Evolutionary conservation across 2,113 vertebrate species (phyloP).

Genomic region (Galeopterus variegatus): DNA sequence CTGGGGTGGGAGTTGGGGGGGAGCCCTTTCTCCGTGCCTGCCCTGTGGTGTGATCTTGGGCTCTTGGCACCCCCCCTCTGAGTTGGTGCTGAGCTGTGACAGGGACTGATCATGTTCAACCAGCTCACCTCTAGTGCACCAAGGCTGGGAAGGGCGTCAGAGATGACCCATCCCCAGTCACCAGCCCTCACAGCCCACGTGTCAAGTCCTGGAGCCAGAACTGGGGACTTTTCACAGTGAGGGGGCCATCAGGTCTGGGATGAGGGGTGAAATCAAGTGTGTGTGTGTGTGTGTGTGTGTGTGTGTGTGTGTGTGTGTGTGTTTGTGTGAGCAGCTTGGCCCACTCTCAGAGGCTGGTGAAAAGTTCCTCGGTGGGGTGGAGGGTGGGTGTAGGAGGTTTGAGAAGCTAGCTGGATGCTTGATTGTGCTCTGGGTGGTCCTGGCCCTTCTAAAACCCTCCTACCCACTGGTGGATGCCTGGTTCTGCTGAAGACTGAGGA

Average conservation of each 20-base stretch:
- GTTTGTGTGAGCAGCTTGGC: background rate
- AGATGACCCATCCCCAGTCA: background rate
- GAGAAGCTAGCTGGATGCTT: background rate
- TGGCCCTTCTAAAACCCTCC: background rate
- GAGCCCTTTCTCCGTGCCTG: background rate
- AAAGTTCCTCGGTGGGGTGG: background rate
- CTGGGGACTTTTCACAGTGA: background rate
- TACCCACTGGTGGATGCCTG: background rate
- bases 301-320: no score
- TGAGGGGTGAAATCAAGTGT: background rate
- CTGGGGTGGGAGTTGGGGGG: background rate
- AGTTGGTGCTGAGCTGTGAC: background rate
- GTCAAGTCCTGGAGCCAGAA: background rate
- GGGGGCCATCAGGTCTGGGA: background rate
- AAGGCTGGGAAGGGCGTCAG: background rate
- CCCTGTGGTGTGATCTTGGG: background rate
- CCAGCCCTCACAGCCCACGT: fast-evolving
- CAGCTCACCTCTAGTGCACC: no score
- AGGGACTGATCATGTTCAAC: fast-evolving
- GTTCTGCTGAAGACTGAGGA: background rate
- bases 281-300: no score
- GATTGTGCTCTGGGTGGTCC: background rate
- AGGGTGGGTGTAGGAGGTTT: background rate
- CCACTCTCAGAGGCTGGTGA: background rate
- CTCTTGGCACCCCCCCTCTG: background rate